Base-by-base conservation (phyloP, 30 jellyfish, hydroid and myxozoan species). In the Aurelia sp. region DNA sequence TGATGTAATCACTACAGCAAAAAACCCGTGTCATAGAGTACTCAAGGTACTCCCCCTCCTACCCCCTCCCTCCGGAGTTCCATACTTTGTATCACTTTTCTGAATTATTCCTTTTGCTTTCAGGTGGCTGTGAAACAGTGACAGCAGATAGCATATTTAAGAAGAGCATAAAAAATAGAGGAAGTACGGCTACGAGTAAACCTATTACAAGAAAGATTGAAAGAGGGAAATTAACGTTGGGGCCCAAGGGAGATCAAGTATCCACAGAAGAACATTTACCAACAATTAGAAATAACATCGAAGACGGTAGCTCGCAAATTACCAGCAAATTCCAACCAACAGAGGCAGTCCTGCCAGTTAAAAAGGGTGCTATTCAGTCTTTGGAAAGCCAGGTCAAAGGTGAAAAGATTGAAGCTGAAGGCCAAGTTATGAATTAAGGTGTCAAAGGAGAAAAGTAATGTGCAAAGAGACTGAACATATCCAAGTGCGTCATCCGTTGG, bases 101-200 rank as follows among this genome's bases (percentile, higher is more conserved):
- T 44, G 9, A 5, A 44, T 44, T 44, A 44, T 44, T 44, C 9
- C 62, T 24, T 60, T 53, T 13, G 22, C 61, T 69, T 71, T 57
- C 19, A 83, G 92, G 92, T 71, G 92, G 92, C 50, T 83, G 92
- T 63, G 86, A 83, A 52, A 51, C 86, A 2, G 50, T 79, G 72
- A 79, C 89, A 6, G 77, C 72, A 55, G 92, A 71, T 58, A 71
- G 80, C 68, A 83, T 83, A 57, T 83, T 83, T 70, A n/a, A 30
- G n/a, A 83, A 83, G 60, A 72, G 92, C 33, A 55, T 81, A 47
- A 81, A 81, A 64, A 81, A 81, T 58, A 50, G 53, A 8, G 68
- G 84, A 16, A 63, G 76, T 17, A 59, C 52, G 4, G 48, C 61
- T 3, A 81, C 89, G 16, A 57, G 66, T 19, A 41, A 63, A 35